These are phyloP conservation scores for Sebastes schlegelii DNA, from an alignment of 2,113 vertebrate species.

Conservation along the genomic window DNA sequence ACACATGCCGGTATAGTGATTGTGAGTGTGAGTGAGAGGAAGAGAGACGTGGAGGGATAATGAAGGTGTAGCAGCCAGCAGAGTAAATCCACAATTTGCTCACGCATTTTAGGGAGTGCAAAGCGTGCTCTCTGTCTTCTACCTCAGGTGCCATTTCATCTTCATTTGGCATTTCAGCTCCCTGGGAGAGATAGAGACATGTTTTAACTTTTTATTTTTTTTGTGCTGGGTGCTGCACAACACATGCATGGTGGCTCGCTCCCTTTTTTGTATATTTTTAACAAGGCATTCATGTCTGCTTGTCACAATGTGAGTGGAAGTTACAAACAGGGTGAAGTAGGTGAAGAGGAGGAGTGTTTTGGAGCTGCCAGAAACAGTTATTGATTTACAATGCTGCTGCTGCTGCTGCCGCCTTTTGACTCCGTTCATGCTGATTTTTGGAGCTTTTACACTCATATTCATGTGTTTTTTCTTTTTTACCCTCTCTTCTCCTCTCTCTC, in stretches of 20 bases:
- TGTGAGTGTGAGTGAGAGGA: conserved; percentile 4
- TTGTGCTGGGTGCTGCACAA: conserved; percentile 31
- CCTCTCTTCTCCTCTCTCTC: neutral
- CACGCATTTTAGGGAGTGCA: conserved; percentile 61
- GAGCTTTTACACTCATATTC: conserved; percentile 69
- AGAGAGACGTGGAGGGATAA: conserved; percentile 40
- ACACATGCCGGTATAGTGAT: conserved; percentile 23
- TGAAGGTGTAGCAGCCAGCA: conserved; percentile 43
- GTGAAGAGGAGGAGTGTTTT: conserved; percentile 18
- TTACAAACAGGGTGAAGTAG: conserved; percentile 37
- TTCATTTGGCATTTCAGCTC: conserved; percentile 59
- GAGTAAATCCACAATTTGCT: conserved; percentile 78
- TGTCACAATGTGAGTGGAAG: conserved; percentile 50
- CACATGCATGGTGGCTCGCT: conserved; percentile 20
- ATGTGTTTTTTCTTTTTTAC: conserved; percentile 42
- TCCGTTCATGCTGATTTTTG: conserved; percentile 54
- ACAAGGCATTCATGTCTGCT: conserved; percentile 57
- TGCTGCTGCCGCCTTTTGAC: conserved; percentile 10
- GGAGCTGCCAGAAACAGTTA: conserved; percentile 48
- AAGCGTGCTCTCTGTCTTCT: conserved; percentile 47
- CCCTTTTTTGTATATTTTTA: conserved; percentile 69
- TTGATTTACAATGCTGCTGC: conserved; percentile 67
- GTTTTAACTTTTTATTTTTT: conserved; percentile 5
- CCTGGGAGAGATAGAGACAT: conserved; percentile 32
- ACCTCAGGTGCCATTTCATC: conserved; percentile 70